These are phyloP conservation scores for Ibidorhyncha struthersii DNA, from an alignment of 2,113 vertebrate genomes.

Conservation along the genomic window DNA sequence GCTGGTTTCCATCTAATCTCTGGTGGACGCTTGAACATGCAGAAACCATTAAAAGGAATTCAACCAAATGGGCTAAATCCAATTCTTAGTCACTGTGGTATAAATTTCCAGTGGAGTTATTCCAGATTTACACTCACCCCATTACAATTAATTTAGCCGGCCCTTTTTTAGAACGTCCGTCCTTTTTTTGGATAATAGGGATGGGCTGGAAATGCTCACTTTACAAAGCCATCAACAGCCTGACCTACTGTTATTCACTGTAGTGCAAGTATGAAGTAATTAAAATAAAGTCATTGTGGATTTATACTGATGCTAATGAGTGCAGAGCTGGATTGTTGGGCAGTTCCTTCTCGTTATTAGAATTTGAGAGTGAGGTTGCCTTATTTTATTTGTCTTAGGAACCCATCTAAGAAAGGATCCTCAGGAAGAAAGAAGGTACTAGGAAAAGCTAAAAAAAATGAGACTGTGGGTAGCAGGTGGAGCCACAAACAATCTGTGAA, in stretches of 20 bases:
- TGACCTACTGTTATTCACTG: not conserved
- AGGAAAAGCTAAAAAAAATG: not conserved
- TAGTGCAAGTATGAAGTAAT: not conserved
- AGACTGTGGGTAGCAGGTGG: not conserved
- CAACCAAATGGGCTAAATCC: not conserved
- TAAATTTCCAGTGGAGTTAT: not conserved
- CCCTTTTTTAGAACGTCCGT: not conserved
- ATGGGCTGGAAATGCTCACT: not conserved
- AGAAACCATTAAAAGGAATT: constrained; percentile 16
- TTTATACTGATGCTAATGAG: not conserved
- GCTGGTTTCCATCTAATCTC: constrained; percentile 4
- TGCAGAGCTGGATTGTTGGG: not conserved
- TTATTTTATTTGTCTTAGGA: not conserved
- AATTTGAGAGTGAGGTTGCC: not conserved
- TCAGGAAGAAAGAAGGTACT: not conserved
- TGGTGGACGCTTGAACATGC: not conserved
- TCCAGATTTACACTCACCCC: not conserved
- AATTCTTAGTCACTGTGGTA: not conserved
- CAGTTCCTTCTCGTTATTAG: not conserved
- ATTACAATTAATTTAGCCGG: not conserved
- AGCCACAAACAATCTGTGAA: not conserved
- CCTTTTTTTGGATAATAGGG: not conserved
- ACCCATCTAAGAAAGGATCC: not conserved
- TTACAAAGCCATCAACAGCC: not conserved
- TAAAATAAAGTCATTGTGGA: not conserved